phyloP scores from a whole-genome alignment of 1,140 invertebrate genomes.

The Penaeus vannamei region DNA sequence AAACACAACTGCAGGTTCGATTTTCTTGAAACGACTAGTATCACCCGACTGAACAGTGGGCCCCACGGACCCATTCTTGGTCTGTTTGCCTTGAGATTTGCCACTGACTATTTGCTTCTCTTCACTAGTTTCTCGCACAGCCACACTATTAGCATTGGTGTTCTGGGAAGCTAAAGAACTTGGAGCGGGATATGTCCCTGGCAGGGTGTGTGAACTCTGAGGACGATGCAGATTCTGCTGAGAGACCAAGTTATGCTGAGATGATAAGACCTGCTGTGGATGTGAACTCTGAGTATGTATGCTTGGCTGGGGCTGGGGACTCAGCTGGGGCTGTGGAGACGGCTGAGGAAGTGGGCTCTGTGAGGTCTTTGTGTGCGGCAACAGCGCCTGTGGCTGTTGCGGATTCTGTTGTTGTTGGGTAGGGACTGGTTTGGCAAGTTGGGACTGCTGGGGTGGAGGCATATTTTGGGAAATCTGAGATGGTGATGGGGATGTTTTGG shows the following conservation, averaged over 20 bases:
- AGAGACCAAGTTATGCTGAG: neutral
- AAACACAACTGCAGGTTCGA: conserved; percentile 63
- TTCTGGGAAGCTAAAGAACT: neutral
- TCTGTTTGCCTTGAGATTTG: conserved; percentile 37
- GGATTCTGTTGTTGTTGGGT: conserved; percentile 16
- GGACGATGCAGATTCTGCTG: conserved; percentile 21
- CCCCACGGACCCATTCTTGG: conserved; percentile 37
- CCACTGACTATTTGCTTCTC: conserved; percentile 19
- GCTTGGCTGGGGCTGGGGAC: neutral
- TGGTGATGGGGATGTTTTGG: conserved; percentile 14
- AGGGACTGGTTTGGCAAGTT: conserved; percentile 19
- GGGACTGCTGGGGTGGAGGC: conserved; percentile 28
- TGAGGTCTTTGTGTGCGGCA: no score
- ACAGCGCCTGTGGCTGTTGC: neutral
- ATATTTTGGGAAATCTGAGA: neutral
- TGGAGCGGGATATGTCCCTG: neutral
- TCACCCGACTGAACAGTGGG: conserved; percentile 47
- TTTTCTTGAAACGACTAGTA: conserved; percentile 55
- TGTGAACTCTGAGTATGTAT: conserved; percentile 19
- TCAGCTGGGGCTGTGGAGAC: neutral
- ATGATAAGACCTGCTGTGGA: conserved; percentile 1
- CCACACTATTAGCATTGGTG: conserved; percentile 23
- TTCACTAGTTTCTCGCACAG: conserved; percentile 35
- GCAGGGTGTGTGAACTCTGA: conserved; percentile 4
- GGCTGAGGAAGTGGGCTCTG: neutral